phyloP scores from a whole-genome alignment of 1,140 invertebrate species.

The Drosophila truncata region DNA sequence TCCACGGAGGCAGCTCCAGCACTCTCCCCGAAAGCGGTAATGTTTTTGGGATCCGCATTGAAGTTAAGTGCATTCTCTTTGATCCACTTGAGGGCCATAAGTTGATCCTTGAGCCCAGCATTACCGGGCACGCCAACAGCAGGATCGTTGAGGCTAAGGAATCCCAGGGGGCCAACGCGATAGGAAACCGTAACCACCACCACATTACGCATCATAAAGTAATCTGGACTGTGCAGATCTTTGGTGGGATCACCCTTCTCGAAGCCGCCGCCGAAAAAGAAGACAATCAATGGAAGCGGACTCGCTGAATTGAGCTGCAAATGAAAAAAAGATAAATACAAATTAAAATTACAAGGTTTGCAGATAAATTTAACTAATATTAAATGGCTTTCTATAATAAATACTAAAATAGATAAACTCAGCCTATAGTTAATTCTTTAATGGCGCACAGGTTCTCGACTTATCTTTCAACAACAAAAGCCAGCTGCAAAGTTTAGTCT shows the following conservation, averaged over 20 bases:
- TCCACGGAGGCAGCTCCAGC: constrained; percentile 85
- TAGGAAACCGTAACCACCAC: constrained; percentile 86
- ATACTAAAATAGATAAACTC: background rate
- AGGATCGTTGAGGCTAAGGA: constrained; percentile 86
- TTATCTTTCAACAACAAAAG: constrained; percentile 4
- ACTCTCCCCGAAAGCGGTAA: constrained; percentile 83
- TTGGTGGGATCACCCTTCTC: constrained; percentile 85
- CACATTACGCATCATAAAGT: constrained; percentile 87
- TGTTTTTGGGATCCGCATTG: constrained; percentile 75
- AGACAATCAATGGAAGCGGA: constrained; percentile 70
- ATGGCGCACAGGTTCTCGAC: background rate
- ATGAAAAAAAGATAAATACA: background rate
- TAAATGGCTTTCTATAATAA: no score
- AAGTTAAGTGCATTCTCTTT: constrained; percentile 72
- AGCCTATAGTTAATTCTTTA: background rate
- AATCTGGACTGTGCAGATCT: constrained; percentile 86
- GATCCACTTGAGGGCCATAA: constrained; percentile 83
- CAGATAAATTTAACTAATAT: background rate
- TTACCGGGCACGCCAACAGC: constrained; percentile 86
- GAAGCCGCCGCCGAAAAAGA: constrained; percentile 90
- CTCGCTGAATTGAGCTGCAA: constrained; percentile 47
- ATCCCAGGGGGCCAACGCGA: constrained; percentile 86
- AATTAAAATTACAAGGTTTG: background rate
- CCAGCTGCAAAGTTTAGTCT: background rate
- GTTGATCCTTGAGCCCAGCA: constrained; percentile 87